phyloP scores from a whole-genome alignment of 1,140 invertebrate genomes.

The Tribolium madens region DNA sequence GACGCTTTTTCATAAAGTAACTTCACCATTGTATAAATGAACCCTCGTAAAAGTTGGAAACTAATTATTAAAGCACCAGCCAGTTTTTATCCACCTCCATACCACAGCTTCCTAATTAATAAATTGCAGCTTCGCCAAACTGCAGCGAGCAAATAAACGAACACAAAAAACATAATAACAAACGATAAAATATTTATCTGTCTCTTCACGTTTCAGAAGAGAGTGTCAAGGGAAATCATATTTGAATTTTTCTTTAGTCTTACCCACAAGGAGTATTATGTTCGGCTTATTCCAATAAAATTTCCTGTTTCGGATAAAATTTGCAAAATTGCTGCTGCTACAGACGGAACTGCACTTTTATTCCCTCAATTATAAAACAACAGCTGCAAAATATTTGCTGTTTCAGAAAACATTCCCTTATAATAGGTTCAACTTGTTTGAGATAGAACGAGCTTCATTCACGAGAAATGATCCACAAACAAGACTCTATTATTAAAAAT shows the following conservation, averaged over 20 bases:
- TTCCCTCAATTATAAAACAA: neutral
- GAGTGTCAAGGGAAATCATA: constrained; percentile 30
- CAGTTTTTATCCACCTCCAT: neutral
- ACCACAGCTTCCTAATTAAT: neutral
- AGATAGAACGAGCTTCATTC: neutral
- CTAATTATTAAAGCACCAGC: neutral
- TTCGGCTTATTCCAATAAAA: constrained; percentile 19
- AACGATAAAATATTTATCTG: constrained; percentile 26
- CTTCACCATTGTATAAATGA: neutral
- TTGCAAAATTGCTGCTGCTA: neutral
- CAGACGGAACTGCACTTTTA: neutral
- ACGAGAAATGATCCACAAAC: too few species aligned
- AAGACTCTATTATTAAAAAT: too few species aligned
- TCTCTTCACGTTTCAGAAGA: constrained; percentile 1
- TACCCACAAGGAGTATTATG: constrained; percentile 20
- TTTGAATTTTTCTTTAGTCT: constrained; percentile 28
- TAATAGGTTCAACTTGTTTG: neutral
- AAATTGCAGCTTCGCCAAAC: constrained; percentile 10
- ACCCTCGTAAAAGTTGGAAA: neutral
- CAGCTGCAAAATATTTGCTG: neutral
- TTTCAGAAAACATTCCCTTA: neutral
- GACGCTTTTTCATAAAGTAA: neutral
- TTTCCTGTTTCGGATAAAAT: neutral
- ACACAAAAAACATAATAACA: constrained; percentile 21
- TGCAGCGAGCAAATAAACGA: constrained; percentile 4